phyloP scores from a whole-genome alignment of 2,888 invertebrate species.

The Meliscaeva auricollis region DNA sequence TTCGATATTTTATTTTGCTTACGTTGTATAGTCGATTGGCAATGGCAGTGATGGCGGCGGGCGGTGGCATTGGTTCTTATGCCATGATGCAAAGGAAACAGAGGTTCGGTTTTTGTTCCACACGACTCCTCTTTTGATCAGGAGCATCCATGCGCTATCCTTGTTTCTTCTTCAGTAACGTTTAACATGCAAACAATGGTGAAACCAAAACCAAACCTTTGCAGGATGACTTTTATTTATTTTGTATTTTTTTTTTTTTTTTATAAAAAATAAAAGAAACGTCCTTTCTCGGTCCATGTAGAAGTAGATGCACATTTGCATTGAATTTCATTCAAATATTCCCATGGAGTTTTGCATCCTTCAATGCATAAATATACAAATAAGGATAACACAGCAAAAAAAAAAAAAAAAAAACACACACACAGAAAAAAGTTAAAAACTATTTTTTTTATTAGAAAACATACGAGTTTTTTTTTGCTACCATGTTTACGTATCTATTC shows the following conservation, averaged over 20 bases:
- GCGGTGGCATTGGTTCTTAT: background rate
- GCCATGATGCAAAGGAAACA: background rate
- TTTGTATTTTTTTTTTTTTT: background rate
- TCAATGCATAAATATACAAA: conserved; percentile 34
- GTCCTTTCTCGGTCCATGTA: background rate
- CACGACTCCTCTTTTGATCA: background rate
- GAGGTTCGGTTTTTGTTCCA: conserved; percentile 3
- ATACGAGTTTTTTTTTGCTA: background rate
- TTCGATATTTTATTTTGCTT: conserved; percentile 28
- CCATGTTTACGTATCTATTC: conserved; percentile 16
- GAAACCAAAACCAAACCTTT: conserved; percentile 16
- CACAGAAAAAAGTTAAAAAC: background rate
- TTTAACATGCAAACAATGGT: conserved; percentile 25
- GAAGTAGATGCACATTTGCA: conserved; percentile 30
- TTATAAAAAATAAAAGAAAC: background rate
- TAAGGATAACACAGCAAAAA: conserved; percentile 15
- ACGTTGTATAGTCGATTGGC: conserved; percentile 2
- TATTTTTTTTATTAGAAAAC: conserved; percentile 7
- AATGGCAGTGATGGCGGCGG: background rate
- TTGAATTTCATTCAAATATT: conserved; percentile 24
- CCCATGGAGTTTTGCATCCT: conserved; percentile 4
- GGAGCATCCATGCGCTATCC: conserved; percentile 8
- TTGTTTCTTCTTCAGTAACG: background rate
- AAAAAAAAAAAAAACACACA: too few species aligned
- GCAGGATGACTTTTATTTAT: conserved; percentile 12